Conservation (phyloP, 2,113 vertebrate genomes). For the Entelurus aequoreus region DNA sequence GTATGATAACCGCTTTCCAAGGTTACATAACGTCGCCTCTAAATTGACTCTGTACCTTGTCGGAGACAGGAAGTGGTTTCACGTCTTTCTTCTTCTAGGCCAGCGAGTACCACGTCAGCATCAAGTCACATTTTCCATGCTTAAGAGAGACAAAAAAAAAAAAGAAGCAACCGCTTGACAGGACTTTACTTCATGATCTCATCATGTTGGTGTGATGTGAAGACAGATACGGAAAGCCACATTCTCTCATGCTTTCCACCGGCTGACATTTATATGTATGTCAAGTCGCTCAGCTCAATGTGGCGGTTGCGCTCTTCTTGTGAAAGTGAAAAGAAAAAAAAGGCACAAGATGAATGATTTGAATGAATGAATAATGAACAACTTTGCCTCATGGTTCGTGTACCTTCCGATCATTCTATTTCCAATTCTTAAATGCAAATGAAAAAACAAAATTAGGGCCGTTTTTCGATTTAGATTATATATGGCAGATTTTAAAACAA, state of each 20-base stretch:
- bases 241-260: conserved; percentile 54
- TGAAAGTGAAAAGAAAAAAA: background rate
- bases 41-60: conserved; percentile 36
- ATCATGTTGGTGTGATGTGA: conserved; percentile 26
- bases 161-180: conserved; percentile 33
- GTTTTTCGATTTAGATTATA: no score
- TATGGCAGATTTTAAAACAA: no score
- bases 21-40: conserved; percentile 42
- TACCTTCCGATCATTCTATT: no score
- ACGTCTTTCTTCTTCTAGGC: conserved; percentile 43
- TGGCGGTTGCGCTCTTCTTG: conserved; percentile 17
- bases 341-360: conserved; percentile 8
- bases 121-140: conserved; percentile 66
- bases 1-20: conserved; percentile 40
- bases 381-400: background rate
- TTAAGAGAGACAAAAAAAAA: conserved; percentile 5
- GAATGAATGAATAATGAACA: conserved; percentile 13
- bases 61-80: conserved; percentile 66
- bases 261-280: conserved; percentile 47
- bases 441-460: no score
- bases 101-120: conserved; percentile 28
- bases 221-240: conserved; percentile 27
- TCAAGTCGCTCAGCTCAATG: conserved; percentile 10
- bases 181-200: conserved; percentile 52
- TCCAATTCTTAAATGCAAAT: no score